These are phyloP conservation scores for Tethea ocularis DNA, from an alignment of 2,888 invertebrate species.

Conservation along the genomic window DNA sequence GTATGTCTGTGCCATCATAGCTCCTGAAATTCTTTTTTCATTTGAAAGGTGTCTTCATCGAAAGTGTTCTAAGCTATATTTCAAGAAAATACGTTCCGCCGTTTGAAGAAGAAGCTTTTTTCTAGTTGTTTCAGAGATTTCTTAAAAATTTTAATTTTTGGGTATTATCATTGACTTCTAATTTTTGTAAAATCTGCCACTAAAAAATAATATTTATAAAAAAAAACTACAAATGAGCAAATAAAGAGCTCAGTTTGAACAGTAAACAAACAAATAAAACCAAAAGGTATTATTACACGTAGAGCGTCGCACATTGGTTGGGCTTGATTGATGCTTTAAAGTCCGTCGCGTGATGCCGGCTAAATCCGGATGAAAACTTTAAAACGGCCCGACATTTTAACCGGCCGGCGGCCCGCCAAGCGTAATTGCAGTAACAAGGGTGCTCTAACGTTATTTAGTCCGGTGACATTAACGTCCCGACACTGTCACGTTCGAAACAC, in stretches of 20 bases:
- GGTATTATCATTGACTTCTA: too few species aligned
- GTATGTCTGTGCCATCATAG: too few species aligned
- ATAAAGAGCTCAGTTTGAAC: not conserved
- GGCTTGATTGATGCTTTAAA: constrained; percentile 67
- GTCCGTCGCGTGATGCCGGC: constrained; percentile 51
- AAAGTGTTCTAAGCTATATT: too few species aligned
- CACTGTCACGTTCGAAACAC: constrained; percentile 64
- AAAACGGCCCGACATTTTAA: constrained; percentile 59
- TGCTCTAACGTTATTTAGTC: constrained; percentile 79
- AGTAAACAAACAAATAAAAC: constrained; percentile 37
- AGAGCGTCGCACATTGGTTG: constrained; percentile 31
- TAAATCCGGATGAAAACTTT: constrained; percentile 68
- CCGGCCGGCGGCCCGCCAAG: constrained; percentile 41
- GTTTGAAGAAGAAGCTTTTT: too few species aligned
- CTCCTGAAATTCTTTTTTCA: too few species aligned
- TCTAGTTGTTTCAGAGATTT: too few species aligned
- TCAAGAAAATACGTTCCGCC: too few species aligned
- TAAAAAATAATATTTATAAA: too few species aligned
- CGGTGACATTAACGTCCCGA: constrained; percentile 69
- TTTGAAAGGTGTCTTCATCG: too few species aligned
- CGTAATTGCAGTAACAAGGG: constrained; percentile 79
- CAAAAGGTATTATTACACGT: constrained; percentile 48
- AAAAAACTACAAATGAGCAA: not conserved
- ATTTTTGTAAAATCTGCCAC: too few species aligned
- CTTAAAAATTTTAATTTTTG: too few species aligned